A percentile compares a stretch with the other conserved stretches of the same genome.
phyloP scores from a whole-genome alignment of 2,113 vertebrate species.

The Daubentonia madagascariensis region DNA sequence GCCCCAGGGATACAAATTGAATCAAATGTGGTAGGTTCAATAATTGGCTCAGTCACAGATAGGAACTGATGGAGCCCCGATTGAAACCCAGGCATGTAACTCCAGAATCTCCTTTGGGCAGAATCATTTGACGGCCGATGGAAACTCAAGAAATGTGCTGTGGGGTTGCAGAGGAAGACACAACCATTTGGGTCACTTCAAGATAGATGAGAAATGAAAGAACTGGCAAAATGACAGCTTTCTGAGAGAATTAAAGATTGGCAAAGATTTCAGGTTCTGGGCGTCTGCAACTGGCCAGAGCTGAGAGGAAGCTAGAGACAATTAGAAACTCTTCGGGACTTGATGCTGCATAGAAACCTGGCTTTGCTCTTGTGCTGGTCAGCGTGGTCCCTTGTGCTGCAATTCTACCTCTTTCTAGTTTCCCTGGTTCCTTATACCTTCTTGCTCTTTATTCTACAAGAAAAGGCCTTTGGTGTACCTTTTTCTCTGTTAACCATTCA shows the following conservation, averaged over 20 bases:
- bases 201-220: not conserved
- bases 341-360: not conserved
- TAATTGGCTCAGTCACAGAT: not conserved
- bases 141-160: not conserved
- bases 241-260: constrained; percentile 8
- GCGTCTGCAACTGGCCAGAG: not conserved
- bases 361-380: not conserved
- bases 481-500: not conserved
- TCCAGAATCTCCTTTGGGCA: constrained; percentile 17
- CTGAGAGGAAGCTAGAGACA: not conserved
- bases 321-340: not conserved
- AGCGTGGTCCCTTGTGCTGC: not conserved
- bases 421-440: not conserved
- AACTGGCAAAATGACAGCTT: constrained; percentile 12
- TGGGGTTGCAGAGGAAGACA: not conserved
- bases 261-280: not conserved
- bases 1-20: not conserved
- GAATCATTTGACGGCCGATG: not conserved
- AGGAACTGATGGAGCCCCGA: not conserved
- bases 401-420: not conserved
- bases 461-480: not conserved
- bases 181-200: not conserved
- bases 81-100: not conserved
- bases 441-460: not conserved
- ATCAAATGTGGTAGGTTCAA: not conserved